Evolutionary conservation across 35 echinoderm and acorn worm genomes (phyloP).

Genomic region (Amphiura filiformis): DNA sequence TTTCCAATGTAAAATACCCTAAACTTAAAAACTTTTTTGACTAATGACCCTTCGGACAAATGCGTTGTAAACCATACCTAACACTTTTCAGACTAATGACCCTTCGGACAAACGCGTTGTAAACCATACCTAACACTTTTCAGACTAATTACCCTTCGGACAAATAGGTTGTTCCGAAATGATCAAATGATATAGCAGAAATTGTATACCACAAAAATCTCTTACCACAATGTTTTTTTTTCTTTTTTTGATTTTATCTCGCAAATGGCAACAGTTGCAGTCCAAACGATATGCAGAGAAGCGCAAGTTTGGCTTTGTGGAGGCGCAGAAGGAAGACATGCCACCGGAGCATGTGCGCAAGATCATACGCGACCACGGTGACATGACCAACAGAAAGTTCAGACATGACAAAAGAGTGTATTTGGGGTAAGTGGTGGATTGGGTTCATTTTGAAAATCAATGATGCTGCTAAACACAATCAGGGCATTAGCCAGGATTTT

Average conservation of each 20-base stretch:
- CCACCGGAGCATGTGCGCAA: constrained; percentile 98
- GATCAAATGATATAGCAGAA: background rate
- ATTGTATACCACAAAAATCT: background rate
- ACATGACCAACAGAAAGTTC: constrained; percentile 99
- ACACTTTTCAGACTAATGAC: too few species aligned
- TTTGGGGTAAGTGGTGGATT: constrained; percentile 65
- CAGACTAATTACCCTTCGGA: background rate
- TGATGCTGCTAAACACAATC: background rate
- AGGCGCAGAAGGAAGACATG: constrained; percentile 98
- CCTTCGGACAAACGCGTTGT: constrained; percentile 91
- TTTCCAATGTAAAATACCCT: constrained; percentile 87
- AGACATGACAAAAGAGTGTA: constrained; percentile 97
- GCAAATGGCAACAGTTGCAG: constrained; percentile 98
- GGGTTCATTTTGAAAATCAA: background rate
- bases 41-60: too few species aligned
- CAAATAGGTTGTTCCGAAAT: background rate
- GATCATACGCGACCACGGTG: constrained; percentile 97
- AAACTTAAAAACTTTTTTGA: constrained; percentile 90
- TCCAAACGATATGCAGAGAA: constrained; percentile 99
- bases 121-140: too few species aligned
- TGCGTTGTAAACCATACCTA: too few species aligned
- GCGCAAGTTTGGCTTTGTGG: constrained; percentile 96
- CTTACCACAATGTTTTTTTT: background rate
- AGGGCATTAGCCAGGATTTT: background rate
- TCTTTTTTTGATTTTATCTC: constrained; percentile 47